These are phyloP conservation scores for Mactromeris polynyma DNA, from an alignment of 2,888 invertebrate species.

Conservation along the genomic window DNA sequence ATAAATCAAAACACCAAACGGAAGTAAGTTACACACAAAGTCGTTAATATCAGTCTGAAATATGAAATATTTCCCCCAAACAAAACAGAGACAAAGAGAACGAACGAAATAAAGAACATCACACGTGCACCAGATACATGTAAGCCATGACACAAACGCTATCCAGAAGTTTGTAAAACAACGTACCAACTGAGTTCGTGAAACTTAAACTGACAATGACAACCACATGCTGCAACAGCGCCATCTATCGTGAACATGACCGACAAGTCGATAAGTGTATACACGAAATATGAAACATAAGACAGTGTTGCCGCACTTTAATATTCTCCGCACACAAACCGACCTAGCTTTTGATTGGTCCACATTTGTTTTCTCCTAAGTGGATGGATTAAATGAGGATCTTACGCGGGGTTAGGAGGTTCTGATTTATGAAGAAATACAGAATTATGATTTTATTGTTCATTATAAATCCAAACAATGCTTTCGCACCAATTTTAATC, in stretches of 20 bases:
- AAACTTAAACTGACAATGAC: background rate
- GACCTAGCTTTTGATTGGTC: slow-evolving; percentile 45
- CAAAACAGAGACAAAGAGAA: background rate
- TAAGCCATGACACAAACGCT: background rate
- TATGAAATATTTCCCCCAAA: background rate
- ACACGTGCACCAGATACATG: no score
- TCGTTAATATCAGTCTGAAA: background rate
- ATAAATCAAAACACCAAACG: background rate
- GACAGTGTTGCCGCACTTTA: slow-evolving; percentile 51
- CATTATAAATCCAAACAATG: background rate
- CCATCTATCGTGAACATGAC: slow-evolving; percentile 49
- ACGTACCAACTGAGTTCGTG: background rate
- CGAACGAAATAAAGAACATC: background rate
- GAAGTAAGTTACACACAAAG: background rate
- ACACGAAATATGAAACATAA: slow-evolving; percentile 58
- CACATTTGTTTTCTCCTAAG: slow-evolving; percentile 1
- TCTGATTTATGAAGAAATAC: background rate
- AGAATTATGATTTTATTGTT: background rate
- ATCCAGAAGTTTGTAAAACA: slow-evolving; percentile 16
- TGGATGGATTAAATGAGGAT: slow-evolving; percentile 24
- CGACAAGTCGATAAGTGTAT: slow-evolving; percentile 39
- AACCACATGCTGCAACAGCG: slow-evolving; percentile 22
- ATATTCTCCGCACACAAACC: slow-evolving; percentile 34
- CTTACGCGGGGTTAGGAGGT: background rate
- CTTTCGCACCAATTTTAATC: background rate